These are phyloP conservation scores for Pipra filicauda DNA, from an alignment of 2,113 vertebrate genomes.

Conservation along the genomic window DNA sequence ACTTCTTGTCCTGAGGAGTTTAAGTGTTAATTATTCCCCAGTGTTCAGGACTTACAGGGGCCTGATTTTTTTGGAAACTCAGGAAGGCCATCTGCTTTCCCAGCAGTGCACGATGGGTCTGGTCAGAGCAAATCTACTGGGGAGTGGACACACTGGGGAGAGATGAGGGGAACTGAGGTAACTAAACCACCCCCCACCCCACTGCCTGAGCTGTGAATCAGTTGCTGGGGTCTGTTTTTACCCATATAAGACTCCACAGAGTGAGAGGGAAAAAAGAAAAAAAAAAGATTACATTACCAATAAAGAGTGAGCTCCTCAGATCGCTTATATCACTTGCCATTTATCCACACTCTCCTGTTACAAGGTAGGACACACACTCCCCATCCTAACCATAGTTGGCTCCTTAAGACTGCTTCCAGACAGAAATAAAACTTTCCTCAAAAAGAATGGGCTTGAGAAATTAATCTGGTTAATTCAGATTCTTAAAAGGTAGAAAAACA, in stretches of 20 bases:
- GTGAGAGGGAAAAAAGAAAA: background rate
- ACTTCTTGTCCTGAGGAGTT: background rate
- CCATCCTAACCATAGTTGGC: background rate
- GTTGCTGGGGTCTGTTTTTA: background rate
- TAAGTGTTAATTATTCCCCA: constrained; percentile 4
- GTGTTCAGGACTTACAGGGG: background rate
- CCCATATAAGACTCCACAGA: accelerated
- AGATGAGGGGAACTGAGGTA: background rate
- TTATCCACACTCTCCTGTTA: background rate
- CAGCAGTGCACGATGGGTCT: background rate
- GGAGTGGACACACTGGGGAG: background rate
- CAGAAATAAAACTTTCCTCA: background rate
- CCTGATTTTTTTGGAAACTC: background rate
- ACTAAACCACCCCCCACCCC: background rate
- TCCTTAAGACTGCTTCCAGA: background rate
- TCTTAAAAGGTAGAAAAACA: background rate
- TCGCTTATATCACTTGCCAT: background rate
- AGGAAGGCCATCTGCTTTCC: constrained; percentile 49
- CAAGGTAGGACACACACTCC: background rate
- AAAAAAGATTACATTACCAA: background rate
- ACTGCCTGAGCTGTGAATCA: accelerated
- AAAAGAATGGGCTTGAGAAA: background rate
- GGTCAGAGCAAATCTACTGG: background rate
- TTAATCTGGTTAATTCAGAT: background rate
- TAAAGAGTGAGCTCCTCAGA: background rate